These are phyloP conservation scores for Drosophila antonietae DNA, from an alignment of 2,888 invertebrate genomes.

Conservation along the genomic window DNA sequence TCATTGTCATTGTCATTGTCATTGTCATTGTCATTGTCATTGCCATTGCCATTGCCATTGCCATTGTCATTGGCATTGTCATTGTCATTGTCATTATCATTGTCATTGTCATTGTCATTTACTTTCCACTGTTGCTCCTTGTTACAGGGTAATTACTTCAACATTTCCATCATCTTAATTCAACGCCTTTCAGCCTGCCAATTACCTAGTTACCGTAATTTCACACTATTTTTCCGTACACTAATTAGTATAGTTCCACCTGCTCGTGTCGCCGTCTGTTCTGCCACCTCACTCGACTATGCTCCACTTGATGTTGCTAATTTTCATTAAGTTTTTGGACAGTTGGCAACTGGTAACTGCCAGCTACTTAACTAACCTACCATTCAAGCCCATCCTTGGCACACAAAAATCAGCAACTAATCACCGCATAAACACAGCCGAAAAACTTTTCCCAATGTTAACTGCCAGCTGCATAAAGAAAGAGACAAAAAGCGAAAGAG, in stretches of 20 bases:
- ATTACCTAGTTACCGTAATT: slow-evolving; percentile 25
- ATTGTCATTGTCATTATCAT: background rate
- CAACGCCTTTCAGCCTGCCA: background rate
- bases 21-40: slow-evolving; percentile 1
- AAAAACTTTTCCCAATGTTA: slow-evolving; percentile 59
- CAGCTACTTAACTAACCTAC: slow-evolving; percentile 44
- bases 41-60: background rate
- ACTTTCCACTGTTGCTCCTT: background rate
- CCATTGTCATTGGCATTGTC: background rate
- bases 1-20: slow-evolving; percentile 2
- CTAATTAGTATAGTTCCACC: slow-evolving; percentile 52
- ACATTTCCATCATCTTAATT: background rate
- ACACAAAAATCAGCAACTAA: slow-evolving; percentile 65
- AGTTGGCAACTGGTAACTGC: slow-evolving; percentile 6
- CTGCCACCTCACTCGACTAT: slow-evolving; percentile 17
- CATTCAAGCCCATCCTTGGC: slow-evolving; percentile 44
- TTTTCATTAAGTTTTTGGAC: slow-evolving; percentile 42
- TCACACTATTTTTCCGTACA: slow-evolving; percentile 31
- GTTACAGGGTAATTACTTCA: background rate
- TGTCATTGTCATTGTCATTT: background rate
- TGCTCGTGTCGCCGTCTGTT: background rate
- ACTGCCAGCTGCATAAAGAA: slow-evolving; percentile 38
- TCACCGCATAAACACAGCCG: slow-evolving; percentile 60
- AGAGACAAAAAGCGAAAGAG: slow-evolving; percentile 5
- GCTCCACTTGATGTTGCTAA: slow-evolving; percentile 44